Evolutionary conservation across 2,888 invertebrate genomes (phyloP).

Genomic region (Biston betularia): DNA sequence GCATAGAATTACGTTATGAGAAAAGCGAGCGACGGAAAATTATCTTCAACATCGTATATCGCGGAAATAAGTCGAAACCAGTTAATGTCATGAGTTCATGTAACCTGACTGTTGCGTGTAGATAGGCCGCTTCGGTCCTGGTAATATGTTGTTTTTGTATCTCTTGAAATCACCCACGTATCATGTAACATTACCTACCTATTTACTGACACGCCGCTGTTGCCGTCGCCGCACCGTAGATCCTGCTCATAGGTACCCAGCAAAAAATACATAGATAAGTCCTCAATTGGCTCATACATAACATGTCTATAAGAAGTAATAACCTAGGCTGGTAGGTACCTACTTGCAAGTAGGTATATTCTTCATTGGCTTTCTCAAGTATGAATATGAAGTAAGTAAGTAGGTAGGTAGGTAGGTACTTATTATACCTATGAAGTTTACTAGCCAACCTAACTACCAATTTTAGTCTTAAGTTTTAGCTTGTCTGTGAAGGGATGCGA

Average conservation of each 20-base stretch:
- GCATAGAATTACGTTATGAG: not conserved
- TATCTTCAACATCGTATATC: conserved; percentile 11
- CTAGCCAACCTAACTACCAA: no score
- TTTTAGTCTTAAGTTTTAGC: no score
- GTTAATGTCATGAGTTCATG: conserved; percentile 24
- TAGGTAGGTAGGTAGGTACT: no score
- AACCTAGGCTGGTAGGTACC: no score
- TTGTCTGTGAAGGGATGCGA: not conserved
- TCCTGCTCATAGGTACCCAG: conserved; percentile 7
- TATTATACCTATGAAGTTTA: no score
- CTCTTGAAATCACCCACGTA: conserved; percentile 21
- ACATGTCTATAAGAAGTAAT: no score
- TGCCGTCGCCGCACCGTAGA: conserved; percentile 2
- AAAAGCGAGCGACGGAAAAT: not conserved
- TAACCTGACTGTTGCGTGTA: conserved; percentile 28
- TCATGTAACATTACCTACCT: not conserved
- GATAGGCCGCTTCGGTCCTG: conserved; percentile 6
- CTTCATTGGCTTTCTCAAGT: no score
- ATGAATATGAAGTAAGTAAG: no score
- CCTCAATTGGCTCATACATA: no score
- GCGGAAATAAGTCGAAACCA: conserved; percentile 28
- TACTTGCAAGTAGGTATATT: no score
- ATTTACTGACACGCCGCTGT: not conserved
- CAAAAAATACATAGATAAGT: no score
- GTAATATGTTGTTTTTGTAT: conserved; percentile 40